Conservation (phyloP, 1,140 invertebrate species). For the Campoletis sonorensis region DNA sequence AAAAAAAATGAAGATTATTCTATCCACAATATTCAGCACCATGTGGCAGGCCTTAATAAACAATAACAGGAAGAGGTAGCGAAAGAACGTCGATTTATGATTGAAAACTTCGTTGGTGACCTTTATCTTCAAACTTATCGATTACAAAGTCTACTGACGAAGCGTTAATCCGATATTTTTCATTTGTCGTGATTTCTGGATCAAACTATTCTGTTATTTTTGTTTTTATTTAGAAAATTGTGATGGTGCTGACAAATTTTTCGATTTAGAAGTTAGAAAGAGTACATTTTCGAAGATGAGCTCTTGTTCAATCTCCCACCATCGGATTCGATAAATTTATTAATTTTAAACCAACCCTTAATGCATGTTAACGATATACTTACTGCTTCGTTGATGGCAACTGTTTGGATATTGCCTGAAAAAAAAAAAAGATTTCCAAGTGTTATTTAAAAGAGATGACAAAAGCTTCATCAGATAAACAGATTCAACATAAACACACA, state of each 20-base stretch:
- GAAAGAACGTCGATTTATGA: slow-evolving; percentile 53
- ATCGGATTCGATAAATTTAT: too few species aligned
- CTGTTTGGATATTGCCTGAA: slow-evolving; percentile 61
- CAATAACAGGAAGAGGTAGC: slow-evolving; percentile 47
- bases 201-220: not conserved
- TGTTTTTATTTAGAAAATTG: too few species aligned
- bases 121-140: slow-evolving; percentile 58
- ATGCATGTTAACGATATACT: slow-evolving; percentile 51
- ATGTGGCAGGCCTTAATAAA: slow-evolving; percentile 56
- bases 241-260: too few species aligned
- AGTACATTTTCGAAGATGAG: too few species aligned
- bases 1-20: slow-evolving; percentile 9
- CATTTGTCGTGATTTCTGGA: slow-evolving; percentile 52
- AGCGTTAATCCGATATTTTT: slow-evolving; percentile 50
- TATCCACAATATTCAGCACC: slow-evolving; percentile 32
- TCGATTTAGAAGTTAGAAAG: too few species aligned
- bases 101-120: slow-evolving; percentile 43
- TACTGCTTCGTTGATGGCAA: slow-evolving; percentile 61
- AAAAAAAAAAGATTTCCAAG: slow-evolving; percentile 21
- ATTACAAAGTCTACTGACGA: slow-evolving; percentile 59
- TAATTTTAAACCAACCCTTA: too few species aligned
- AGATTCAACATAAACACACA: too few species aligned
- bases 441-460: not conserved
- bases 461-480: too few species aligned
- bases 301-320: too few species aligned